These are phyloP conservation scores for Acanthosepion esculentum DNA, from an alignment of 2,888 invertebrate genomes.

Conservation along the genomic window DNA sequence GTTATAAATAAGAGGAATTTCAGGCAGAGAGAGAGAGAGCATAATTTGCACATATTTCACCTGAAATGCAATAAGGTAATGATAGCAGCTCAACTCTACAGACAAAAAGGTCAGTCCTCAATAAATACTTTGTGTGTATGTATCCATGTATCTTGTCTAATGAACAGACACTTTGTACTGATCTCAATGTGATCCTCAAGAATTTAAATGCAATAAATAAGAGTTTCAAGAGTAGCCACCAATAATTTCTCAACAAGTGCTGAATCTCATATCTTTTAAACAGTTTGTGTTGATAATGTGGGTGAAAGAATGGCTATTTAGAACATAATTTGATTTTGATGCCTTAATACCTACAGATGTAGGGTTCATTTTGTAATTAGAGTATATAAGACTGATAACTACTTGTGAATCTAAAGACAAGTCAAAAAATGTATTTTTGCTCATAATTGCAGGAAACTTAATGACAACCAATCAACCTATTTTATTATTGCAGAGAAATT, in stretches of 20 bases:
- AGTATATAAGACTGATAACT: background rate
- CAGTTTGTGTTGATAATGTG: background rate
- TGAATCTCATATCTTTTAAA: background rate
- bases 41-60: slow-evolving; percentile 11
- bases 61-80: background rate
- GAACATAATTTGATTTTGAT: background rate
- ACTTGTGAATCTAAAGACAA: background rate
- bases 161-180: background rate
- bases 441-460: background rate
- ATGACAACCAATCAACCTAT: background rate
- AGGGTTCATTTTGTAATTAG: background rate
- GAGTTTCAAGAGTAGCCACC: background rate
- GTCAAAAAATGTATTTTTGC: background rate
- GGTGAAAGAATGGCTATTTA: background rate
- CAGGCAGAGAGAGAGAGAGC: background rate
- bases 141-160: background rate
- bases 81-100: slow-evolving; percentile 16
- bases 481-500: background rate
- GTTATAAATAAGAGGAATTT: background rate
- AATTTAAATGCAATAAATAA: slow-evolving; percentile 33
- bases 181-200: background rate
- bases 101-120: background rate
- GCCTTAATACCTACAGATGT: background rate
- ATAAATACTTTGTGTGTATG: background rate
- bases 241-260: background rate